These are phyloP conservation scores for Melieria omissa DNA, from an alignment of 2,888 invertebrate genomes.

Conservation along the genomic window DNA sequence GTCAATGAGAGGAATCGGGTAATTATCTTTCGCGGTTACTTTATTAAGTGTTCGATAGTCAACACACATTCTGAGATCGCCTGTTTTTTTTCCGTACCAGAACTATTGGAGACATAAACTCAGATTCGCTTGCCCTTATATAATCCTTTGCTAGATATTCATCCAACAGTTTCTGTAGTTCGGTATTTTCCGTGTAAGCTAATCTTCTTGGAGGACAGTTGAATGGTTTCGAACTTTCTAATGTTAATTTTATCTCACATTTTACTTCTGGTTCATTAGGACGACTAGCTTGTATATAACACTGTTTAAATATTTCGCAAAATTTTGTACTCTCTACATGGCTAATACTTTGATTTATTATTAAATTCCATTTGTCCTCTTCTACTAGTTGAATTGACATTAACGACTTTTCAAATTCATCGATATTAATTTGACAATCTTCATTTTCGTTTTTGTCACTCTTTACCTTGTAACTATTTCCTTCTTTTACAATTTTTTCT, in stretches of 20 bases:
- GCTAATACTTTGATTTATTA: too few relatives aligned
- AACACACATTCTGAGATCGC: constrained; percentile 22
- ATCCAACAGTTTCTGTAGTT: constrained; percentile 23
- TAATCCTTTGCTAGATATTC: constrained; percentile 16
- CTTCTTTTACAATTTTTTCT: not conserved
- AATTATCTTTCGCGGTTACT: constrained; percentile 30
- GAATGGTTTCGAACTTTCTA: constrained; percentile 21
- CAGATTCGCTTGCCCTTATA: constrained; percentile 26
- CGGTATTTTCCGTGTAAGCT: constrained; percentile 18
- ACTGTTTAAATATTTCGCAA: too few relatives aligned
- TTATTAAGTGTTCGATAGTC: constrained; percentile 33
- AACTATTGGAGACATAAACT: constrained; percentile 30
- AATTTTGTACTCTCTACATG: too few relatives aligned
- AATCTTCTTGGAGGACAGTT: constrained; percentile 14
- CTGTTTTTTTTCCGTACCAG: constrained; percentile 31
- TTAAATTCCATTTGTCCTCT: too few relatives aligned
- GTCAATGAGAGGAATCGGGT: constrained; percentile 37
- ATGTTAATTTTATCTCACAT: constrained; percentile 13
- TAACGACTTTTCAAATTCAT: too few relatives aligned
- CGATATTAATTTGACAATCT: too few relatives aligned
- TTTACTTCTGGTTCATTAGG: constrained; percentile 10
- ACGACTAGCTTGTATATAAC: not conserved
- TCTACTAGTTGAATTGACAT: too few relatives aligned
- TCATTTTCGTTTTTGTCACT: too few relatives aligned
- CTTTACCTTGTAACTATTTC: too few relatives aligned